A percentile compares a stretch with the other conserved stretches of the same genome.
phyloP scores from a whole-genome alignment of 2,113 vertebrate genomes.

The Cheirogaleus medius region DNA sequence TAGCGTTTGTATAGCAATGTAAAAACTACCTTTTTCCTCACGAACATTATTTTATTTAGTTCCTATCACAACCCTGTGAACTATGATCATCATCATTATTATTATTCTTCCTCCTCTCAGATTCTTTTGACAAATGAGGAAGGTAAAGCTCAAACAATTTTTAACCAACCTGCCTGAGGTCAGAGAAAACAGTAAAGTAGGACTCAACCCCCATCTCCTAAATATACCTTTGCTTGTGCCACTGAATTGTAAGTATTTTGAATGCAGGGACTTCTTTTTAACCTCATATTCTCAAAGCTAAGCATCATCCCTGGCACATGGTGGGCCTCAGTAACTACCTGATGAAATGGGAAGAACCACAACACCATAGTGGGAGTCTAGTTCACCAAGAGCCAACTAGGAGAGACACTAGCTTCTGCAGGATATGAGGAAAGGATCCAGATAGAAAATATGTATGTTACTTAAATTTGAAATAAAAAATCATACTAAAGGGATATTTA shows the following conservation, averaged over 20 bases:
- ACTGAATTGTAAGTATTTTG: not conserved
- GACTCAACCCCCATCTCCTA: not conserved
- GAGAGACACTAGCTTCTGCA: not conserved
- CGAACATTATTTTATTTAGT: not conserved
- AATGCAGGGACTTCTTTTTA: not conserved
- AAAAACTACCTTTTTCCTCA: not conserved
- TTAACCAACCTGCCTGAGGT: not conserved
- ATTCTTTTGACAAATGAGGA: slow-evolving; percentile 9
- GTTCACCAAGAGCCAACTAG: not conserved
- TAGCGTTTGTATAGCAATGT: not conserved
- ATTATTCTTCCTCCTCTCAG: not conserved
- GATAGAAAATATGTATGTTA: not conserved
- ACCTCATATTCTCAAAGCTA: not conserved
- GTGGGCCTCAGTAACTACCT: not conserved
- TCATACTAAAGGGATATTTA: not conserved
- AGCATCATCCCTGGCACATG: not conserved
- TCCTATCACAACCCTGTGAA: not conserved
- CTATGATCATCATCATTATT: not conserved
- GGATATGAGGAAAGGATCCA: not conserved
- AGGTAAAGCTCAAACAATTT: not conserved
- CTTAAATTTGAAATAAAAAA: not conserved
- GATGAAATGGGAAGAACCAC: not conserved
- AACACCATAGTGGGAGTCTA: not conserved
- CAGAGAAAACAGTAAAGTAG: not conserved
- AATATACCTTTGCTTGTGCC: not conserved